Conservation (phyloP, 2,113 vertebrate genomes). For the Ceratotherium simum region DNA sequence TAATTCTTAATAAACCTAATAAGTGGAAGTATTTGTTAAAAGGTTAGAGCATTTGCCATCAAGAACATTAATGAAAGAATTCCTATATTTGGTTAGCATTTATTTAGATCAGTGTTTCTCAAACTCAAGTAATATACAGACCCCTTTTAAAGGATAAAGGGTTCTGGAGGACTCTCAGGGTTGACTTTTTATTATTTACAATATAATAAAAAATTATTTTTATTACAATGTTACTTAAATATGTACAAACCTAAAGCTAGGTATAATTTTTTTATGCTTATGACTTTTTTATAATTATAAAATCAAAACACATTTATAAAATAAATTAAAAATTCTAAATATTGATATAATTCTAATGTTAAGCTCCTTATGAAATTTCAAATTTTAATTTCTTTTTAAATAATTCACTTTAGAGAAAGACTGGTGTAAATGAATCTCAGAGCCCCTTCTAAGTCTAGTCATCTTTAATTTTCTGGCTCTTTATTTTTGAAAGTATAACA, state of each 20-base stretch:
- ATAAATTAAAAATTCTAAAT: slow-evolving; percentile 24
- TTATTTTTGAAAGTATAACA: background rate
- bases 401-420: background rate
- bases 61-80: slow-evolving; percentile 8
- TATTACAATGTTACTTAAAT: slow-evolving; percentile 8
- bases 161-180: background rate
- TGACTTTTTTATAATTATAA: slow-evolving; percentile 25
- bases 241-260: background rate
- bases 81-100: background rate
- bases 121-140: background rate
- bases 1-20: slow-evolving; percentile 41
- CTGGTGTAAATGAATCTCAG: background rate
- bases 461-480: background rate
- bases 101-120: slow-evolving; percentile 25
- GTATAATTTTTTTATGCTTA: background rate
- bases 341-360: slow-evolving; percentile 13
- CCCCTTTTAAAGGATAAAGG: background rate
- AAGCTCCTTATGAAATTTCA: background rate
- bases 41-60: background rate
- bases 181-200: background rate
- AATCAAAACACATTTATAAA: slow-evolving; percentile 10
- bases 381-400: slow-evolving; percentile 19
- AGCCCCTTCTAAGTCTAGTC: background rate
- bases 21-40: background rate
- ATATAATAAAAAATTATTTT: background rate